These are phyloP conservation scores for Thamnophis elegans DNA, from an alignment of 2,797 vertebrate species.

Conservation along the genomic window DNA sequence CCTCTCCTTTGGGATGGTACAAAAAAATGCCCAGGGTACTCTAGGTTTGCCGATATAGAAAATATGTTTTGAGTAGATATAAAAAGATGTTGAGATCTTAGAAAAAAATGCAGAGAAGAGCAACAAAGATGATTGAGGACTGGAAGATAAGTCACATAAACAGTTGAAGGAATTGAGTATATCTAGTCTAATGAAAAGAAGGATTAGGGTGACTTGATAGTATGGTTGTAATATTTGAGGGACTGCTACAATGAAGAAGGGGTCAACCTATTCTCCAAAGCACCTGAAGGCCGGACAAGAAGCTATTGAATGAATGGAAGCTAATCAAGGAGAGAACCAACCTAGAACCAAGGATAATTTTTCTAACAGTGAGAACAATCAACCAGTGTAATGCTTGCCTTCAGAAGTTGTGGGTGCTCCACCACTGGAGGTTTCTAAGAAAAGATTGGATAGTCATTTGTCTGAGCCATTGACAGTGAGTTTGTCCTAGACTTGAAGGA, in stretches of 20 bases:
- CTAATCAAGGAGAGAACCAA: neutral
- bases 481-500: neutral
- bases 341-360: neutral
- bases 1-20: neutral
- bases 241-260: neutral
- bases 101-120: neutral
- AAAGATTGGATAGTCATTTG: neutral
- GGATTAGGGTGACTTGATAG: neutral
- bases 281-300: neutral
- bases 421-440: neutral
- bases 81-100: neutral
- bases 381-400: neutral
- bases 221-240: neutral
- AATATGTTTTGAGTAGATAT: neutral
- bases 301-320: neutral
- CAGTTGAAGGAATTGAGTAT: neutral
- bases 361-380: neutral
- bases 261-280: neutral
- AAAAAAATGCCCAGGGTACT: neutral
- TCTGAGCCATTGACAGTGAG: neutral
- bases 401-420: neutral
- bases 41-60: neutral
- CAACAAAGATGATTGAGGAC: neutral
- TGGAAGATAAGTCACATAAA: neutral
- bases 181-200: neutral